These are phyloP conservation scores for Myopa tessellatipennis DNA, from an alignment of 2,888 invertebrate genomes.

Conservation along the genomic window DNA sequence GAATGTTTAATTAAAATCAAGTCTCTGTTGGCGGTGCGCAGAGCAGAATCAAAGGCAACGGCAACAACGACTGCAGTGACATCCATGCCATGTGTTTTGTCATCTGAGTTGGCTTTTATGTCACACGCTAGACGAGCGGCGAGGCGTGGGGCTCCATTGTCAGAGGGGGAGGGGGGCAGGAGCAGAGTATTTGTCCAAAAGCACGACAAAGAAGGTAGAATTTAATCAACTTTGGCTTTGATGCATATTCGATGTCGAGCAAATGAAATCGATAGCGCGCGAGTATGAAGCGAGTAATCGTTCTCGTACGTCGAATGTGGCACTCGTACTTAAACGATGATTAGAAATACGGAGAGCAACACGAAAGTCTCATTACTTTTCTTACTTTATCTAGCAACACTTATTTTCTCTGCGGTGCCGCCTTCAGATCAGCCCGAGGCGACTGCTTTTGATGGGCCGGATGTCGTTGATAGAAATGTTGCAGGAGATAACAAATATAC, in stretches of 20 bases:
- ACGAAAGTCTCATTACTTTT: slow-evolving; percentile 12
- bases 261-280: neutral
- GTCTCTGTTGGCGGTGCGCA: neutral
- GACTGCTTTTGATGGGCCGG: neutral
- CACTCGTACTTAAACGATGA: slow-evolving; percentile 18
- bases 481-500: neutral
- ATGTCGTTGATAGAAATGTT: neutral
- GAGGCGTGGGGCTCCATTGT: neutral
- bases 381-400: neutral
- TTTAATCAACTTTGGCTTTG: slow-evolving; percentile 33
- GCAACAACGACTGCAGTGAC: neutral
- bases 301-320: neutral
- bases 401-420: neutral
- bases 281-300: neutral
- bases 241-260: slow-evolving; percentile 34
- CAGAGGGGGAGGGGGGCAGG: neutral
- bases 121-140: neutral
- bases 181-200: neutral
- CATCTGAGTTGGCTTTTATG: slow-evolving; percentile 9
- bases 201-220: neutral
- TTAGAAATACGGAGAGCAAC: slow-evolving; percentile 20
- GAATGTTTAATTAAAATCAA: slow-evolving; percentile 35
- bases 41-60: slow-evolving; percentile 22
- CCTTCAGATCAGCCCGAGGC: neutral
- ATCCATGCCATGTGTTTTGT: neutral